Evolutionary conservation across 2,113 vertebrate species (phyloP).

Genomic region (Nerophis ophidion): DNA sequence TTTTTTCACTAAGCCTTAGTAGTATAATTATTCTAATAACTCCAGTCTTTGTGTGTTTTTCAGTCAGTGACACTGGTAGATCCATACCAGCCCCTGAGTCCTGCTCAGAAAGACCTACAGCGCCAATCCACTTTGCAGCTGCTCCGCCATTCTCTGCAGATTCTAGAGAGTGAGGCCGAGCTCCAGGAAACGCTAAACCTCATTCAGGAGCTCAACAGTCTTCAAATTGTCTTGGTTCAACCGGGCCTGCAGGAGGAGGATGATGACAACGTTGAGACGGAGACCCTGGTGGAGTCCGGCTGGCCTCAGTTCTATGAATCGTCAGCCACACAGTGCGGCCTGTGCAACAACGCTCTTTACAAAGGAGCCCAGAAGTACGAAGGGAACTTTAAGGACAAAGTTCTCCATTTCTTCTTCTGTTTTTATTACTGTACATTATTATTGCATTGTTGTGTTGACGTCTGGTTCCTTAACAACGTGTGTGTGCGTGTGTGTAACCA

Average conservation of each 20-base stretch:
- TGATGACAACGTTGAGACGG: constrained; percentile 29
- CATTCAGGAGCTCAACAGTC: constrained; percentile 90
- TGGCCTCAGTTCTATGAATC: constrained; percentile 94
- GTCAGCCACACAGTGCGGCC: constrained; percentile 81
- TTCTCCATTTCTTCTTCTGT: background rate
- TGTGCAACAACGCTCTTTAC: constrained; percentile 86
- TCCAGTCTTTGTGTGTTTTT: background rate
- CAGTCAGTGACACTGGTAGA: constrained; percentile 65
- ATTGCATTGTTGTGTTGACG: background rate
- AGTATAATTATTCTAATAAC: too few relatives aligned
- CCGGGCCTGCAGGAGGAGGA: constrained; percentile 54
- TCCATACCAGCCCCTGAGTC: constrained; percentile 73
- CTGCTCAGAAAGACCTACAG: constrained; percentile 81
- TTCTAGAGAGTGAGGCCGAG: constrained; percentile 87
- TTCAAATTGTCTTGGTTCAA: constrained; percentile 80
- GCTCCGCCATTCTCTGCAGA: constrained; percentile 83
- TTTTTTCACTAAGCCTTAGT: too few relatives aligned
- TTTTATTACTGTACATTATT: background rate
- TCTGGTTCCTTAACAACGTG: background rate
- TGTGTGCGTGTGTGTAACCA: constrained; percentile 6
- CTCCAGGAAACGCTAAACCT: constrained; percentile 83
- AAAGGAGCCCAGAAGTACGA: constrained; percentile 88
- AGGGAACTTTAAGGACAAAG: background rate
- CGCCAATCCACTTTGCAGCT: constrained; percentile 87
- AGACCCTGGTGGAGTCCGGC: constrained; percentile 77